Percentiles rank a stretch among this genome's conserved stretches.
phyloP scores from a whole-genome alignment of 2,888 invertebrate genomes.

The Diarsia mendica region DNA sequence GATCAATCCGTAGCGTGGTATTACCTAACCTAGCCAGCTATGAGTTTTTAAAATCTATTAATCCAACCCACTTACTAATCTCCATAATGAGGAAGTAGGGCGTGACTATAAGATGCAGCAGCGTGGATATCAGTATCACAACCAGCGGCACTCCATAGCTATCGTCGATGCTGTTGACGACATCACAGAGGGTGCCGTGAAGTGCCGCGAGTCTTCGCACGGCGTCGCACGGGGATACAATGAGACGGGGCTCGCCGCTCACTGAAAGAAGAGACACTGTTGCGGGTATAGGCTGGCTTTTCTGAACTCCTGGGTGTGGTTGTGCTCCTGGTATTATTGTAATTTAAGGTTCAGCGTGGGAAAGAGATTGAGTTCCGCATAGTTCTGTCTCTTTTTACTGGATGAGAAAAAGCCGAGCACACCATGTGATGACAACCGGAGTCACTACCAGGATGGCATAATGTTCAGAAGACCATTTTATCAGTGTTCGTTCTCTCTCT shows the following conservation, averaged over 20 bases:
- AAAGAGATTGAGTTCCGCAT: neutral
- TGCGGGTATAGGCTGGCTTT: conserved; percentile 14
- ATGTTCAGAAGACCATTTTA: neutral
- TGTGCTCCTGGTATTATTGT: neutral
- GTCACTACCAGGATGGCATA: neutral
- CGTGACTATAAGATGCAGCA: conserved; percentile 91
- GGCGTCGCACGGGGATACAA: conserved; percentile 82
- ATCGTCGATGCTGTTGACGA: conserved; percentile 86
- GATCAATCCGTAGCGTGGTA: neutral
- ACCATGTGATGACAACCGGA: neutral
- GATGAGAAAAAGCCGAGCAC: neutral
- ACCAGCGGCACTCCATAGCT: conserved; percentile 90
- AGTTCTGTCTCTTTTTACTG: neutral
- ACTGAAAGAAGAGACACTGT: conserved; percentile 71
- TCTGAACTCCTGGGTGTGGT: neutral
- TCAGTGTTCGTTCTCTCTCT: neutral
- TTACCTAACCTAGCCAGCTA: neutral
- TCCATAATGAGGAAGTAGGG: conserved; percentile 91
- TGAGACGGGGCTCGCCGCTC: conserved; percentile 78
- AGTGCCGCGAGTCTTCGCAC: conserved; percentile 87
- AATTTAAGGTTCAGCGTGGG: too few species aligned
- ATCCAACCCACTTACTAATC: conserved; percentile 79
- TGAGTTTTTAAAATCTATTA: neutral
- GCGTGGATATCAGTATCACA: conserved; percentile 89
- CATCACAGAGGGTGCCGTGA: conserved; percentile 89